Evolutionary conservation across 2,113 vertebrate species (phyloP).

Genomic region (Anas platyrhynchos): DNA sequence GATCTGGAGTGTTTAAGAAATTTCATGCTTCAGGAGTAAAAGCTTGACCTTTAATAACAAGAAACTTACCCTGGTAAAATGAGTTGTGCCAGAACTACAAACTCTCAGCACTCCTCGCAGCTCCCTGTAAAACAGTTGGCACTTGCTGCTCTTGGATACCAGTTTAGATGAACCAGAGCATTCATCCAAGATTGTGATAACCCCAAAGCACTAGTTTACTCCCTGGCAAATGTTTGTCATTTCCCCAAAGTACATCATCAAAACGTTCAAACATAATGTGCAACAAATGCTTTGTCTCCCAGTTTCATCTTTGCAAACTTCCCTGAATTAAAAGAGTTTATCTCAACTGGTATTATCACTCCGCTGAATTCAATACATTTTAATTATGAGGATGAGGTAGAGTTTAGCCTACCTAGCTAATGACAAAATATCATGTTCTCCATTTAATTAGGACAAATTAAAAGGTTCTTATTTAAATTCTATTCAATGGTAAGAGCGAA

Average conservation of each 20-base stretch:
- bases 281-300: conserved; percentile 22
- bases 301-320: conserved; percentile 32
- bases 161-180: not conserved
- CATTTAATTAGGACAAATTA: conserved; percentile 47
- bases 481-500: conserved; percentile 41
- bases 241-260: not conserved
- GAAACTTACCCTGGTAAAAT: not conserved
- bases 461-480: conserved; percentile 30
- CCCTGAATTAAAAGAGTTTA: conserved; percentile 25
- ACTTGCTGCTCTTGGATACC: not conserved
- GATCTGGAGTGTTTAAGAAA: not conserved
- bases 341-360: not conserved
- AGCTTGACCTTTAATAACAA: not conserved
- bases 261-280: conserved; percentile 31
- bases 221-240: not conserved
- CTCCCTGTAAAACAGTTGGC: not conserved
- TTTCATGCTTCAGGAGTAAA: not conserved
- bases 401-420: conserved; percentile 37
- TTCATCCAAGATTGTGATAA: not conserved
- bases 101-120: not conserved
- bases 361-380: conserved; percentile 24
- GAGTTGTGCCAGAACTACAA: not conserved
- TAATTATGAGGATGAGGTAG: conserved; percentile 33
- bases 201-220: not conserved
- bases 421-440: conserved; percentile 1